A percentile compares a stretch with the other conserved stretches of the same genome.
Evolutionary conservation across 1,140 invertebrate species (phyloP).

Genomic region (Heliothis virescens): DNA sequence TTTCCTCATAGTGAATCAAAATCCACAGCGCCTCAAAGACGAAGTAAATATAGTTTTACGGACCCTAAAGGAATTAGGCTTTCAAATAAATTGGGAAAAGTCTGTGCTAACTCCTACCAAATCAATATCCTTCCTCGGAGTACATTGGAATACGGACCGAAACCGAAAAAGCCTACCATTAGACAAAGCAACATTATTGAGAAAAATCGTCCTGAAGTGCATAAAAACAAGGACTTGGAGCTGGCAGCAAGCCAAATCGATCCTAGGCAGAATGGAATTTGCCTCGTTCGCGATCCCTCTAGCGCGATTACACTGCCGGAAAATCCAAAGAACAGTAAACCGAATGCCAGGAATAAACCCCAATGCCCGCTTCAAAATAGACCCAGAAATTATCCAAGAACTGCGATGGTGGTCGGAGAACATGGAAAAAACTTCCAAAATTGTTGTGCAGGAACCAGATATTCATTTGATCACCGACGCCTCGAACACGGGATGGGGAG

Average conservation of each 20-base stretch:
- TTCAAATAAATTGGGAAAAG: not conserved
- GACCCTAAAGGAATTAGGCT: too few species aligned
- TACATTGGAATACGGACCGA: not conserved
- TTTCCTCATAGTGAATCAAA: too few species aligned
- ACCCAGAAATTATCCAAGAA: not conserved
- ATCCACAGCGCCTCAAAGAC: too few species aligned
- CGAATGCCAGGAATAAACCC: not conserved
- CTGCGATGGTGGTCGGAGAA: not conserved
- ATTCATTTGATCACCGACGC: too few species aligned
- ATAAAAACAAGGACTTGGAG: not conserved
- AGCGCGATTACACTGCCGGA: not conserved
- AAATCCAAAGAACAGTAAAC: not conserved
- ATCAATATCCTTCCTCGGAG: not conserved
- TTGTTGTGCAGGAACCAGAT: too few species aligned
- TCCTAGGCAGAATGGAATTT: not conserved
- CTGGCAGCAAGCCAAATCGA: not conserved
- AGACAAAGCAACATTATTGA: not conserved
- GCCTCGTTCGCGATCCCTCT: not conserved
- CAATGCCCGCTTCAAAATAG: not conserved
- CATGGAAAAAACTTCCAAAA: too few species aligned
- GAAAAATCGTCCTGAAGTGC: not conserved
- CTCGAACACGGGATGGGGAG: too few species aligned
- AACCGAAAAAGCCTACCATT: not conserved
- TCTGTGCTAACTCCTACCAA: not conserved
- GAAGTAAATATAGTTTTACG: too few species aligned